Evolutionary conservation across 2,113 vertebrate species (phyloP).

Genomic region (Solea solea): DNA sequence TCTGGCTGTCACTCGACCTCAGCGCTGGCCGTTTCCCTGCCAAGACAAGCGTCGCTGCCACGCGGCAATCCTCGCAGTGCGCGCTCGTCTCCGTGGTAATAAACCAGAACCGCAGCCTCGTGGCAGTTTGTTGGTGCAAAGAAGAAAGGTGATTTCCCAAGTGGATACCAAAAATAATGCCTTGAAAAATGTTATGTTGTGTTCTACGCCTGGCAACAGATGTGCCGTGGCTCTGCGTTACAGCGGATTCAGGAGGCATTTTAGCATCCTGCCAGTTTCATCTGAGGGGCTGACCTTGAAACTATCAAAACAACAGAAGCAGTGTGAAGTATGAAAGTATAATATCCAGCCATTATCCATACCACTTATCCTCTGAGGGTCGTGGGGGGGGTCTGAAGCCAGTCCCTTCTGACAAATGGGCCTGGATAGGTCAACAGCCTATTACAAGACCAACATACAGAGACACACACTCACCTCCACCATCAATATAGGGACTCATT

Average conservation of each 20-base stretch:
- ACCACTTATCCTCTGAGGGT: too few species aligned
- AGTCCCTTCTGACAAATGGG: too few species aligned
- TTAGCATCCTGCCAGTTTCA: slow-evolving; percentile 2
- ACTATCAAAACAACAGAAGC: too few species aligned
- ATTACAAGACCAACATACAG: too few species aligned
- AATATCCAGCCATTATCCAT: too few species aligned
- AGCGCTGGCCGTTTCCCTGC: slow-evolving; percentile 80
- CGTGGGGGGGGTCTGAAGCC: too few species aligned
- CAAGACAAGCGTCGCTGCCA: slow-evolving; percentile 74
- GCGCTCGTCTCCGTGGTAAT: slow-evolving; percentile 70
- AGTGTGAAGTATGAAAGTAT: too few species aligned
- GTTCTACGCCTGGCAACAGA: slow-evolving; percentile 42
- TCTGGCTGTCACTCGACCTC: slow-evolving; percentile 82
- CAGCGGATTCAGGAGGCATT: slow-evolving; percentile 1
- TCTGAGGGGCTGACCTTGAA: neutral
- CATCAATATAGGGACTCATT: too few species aligned
- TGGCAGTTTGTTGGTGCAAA: slow-evolving; percentile 45
- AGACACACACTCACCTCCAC: too few species aligned
- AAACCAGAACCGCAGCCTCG: slow-evolving; percentile 63
- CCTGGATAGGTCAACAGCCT: too few species aligned
- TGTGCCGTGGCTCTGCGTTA: slow-evolving; percentile 36
- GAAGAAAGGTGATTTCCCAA: slow-evolving; percentile 54
- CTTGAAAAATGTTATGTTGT: slow-evolving; percentile 36
- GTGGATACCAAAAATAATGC: slow-evolving; percentile 56
- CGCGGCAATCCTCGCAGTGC: slow-evolving; percentile 51